Evolutionary conservation across 2,113 vertebrate genomes (phyloP), one percentile per base, ranked within the genome.

Genomic region (Colistium nudipinnis): DNA sequence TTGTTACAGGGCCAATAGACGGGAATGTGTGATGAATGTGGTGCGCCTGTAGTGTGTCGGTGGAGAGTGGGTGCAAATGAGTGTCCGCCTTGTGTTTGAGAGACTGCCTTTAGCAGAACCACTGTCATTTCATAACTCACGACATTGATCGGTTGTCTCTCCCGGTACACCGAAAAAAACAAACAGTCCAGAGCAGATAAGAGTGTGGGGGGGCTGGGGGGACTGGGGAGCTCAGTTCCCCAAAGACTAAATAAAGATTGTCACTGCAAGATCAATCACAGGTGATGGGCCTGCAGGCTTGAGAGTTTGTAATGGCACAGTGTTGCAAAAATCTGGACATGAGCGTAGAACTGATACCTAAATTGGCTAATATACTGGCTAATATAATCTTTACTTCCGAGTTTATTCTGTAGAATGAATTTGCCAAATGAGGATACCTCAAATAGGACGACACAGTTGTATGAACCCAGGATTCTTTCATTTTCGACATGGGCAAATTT

Each of bases 61-160:
- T 53, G 54, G 65, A 47, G 57, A 61, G 14, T 69, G 65, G 10
- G 62, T 55, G 60, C 47, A 80, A 36, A 82, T 90, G 82, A 76
- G 60, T 56, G 79, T 74, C 83, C 86, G 54, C 59, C 30, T 48
- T 69, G 60, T 43, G 63, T 87, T 86, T 90, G 87, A 90, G 73
- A 89, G 83, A 87, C 76, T 78, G 84, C 78, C 78, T 69, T 82
- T 16, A 88, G 85, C 74, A 7, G 66, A 57, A 16, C 35, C 28
- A 7, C 79, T 88, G 89, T 89, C 90, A 87, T 87, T 92, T 90
- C 87, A 92, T 93, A 91, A 92, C 78, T 92, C 87, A 91, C 62
- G 38, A 61, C 85, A 91, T 89, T 88, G 89, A 92, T 92, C 81
- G 62, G 51, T 61, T 55, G 48, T 85, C 60, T 78, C 55, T 78